Evolutionary conservation across 2,113 vertebrate genomes (phyloP).

Genomic region (Coreoperca whiteheadi): DNA sequence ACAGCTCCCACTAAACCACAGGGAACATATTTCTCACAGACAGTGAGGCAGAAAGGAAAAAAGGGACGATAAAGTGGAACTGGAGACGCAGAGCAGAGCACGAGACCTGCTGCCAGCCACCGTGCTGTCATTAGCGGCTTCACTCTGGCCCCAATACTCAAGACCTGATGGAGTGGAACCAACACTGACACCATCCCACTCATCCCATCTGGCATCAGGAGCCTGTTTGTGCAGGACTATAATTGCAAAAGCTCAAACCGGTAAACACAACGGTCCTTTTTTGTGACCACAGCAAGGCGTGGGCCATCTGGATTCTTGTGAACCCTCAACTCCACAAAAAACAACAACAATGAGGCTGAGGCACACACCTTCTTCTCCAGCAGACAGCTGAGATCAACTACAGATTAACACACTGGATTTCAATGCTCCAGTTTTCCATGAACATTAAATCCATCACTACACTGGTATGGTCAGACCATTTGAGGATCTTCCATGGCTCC

Average conservation of each 20-base stretch:
- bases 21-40: constrained; percentile 76
- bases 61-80: constrained; percentile 61
- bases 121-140: constrained; percentile 77
- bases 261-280: constrained; percentile 62
- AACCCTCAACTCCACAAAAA: constrained; percentile 52
- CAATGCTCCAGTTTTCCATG: constrained; percentile 57
- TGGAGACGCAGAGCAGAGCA: constrained; percentile 45
- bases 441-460: constrained; percentile 48
- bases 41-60: constrained; percentile 39
- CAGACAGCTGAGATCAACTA: constrained; percentile 23
- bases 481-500: constrained; percentile 58
- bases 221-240: constrained; percentile 48
- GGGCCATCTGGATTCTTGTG: constrained; percentile 68
- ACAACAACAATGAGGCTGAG: constrained; percentile 41
- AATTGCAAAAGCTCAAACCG: constrained; percentile 49
- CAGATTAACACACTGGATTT: constrained; percentile 21
- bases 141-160: constrained; percentile 35
- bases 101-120: constrained; percentile 64
- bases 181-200: constrained; percentile 44
- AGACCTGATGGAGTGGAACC: constrained; percentile 65
- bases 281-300: constrained; percentile 69
- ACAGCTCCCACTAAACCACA: constrained; percentile 77
- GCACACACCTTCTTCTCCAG: constrained; percentile 32
- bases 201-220: constrained; percentile 47
- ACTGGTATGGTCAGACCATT: constrained; percentile 43